Base-by-base conservation (phyloP, 2,113 vertebrate genomes). In the Xenus cinereus region DNA sequence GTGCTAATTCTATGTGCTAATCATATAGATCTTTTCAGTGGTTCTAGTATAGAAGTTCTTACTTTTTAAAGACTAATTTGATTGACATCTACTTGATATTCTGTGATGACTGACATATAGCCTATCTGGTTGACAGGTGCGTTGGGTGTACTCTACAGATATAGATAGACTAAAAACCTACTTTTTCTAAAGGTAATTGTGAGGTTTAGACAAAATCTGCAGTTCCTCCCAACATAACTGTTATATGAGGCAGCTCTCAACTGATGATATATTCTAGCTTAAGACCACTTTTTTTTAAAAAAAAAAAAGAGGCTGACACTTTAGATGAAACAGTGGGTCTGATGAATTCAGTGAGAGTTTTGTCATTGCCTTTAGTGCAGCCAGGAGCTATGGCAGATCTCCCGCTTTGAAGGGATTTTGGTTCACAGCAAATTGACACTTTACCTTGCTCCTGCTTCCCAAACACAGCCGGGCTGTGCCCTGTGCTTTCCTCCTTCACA, bases 131-230 rank as follows among this genome's bases (percentile, higher is more conserved):
- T 95, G 86, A 75, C 84, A 84, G 81, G 57, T 82, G 53, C 20
- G 8, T 95, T 92, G 77, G 63, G 57, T 87, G 50, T 89, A 72
- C 77, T 87, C 39, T 81, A 60, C 78, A 94, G 89, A 87, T 91
- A 64, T 43, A 92, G 73, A 71, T 33, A 92, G 86, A 69, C 76
- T 78, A 77, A 4, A 84, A 92, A 90, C 91, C 91, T 68, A 57
- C 68, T 23, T 95, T 85, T 96, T 95, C 73, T 87, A 37, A 84
- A 93, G 77, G 41, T 90, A 87, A 92, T 84, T 93, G 57, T 84
- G 80, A 62, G 45, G 53, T 78, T 93, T 93, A 79, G 90, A 82
- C 78, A 89, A 57, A 93, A 95, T 76, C 86, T 87, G 62, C 45
- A 35, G 66, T 84, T 92, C 53, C 16, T 92, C 81, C 67, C 45